Evolutionary conservation across 2,797 vertebrate genomes (phyloP).

Genomic region (Trichosurus vulpecula): DNA sequence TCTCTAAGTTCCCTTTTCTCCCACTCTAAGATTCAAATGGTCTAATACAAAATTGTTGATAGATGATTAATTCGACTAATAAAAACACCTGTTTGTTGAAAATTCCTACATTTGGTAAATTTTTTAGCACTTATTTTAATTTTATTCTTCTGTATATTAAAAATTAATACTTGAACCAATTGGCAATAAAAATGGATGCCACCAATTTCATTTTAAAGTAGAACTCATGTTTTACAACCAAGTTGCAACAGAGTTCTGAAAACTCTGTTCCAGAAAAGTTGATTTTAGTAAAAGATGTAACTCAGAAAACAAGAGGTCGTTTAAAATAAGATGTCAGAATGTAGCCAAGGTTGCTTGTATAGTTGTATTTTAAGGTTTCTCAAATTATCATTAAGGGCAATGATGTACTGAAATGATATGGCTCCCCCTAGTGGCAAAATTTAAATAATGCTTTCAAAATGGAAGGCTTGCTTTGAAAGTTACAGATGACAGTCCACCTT

Average conservation of each 20-base stretch:
- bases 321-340: constrained; percentile 43
- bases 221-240: constrained; percentile 10
- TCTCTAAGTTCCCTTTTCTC: constrained; percentile 16
- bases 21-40: neutral
- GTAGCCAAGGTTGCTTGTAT: constrained; percentile 18
- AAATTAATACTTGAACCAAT: constrained; percentile 13
- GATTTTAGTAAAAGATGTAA: constrained; percentile 12
- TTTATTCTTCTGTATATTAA: constrained; percentile 40
- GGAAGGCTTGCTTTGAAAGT: constrained; percentile 2
- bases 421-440: constrained; percentile 60
- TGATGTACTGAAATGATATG: constrained; percentile 29
- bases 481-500: neutral
- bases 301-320: neutral
- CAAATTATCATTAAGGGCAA: constrained; percentile 23
- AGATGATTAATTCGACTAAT: constrained; percentile 7
- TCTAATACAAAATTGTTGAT: constrained; percentile 1
- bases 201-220: constrained; percentile 42
- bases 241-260: constrained; percentile 7
- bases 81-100: constrained; percentile 15
- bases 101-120: constrained; percentile 17
- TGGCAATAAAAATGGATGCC: constrained; percentile 1
- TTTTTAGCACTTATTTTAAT: constrained; percentile 24
- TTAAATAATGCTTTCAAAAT: neutral
- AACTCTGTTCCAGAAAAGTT: neutral
- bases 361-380: constrained; percentile 18